phyloP scores from a whole-genome alignment of 1,140 invertebrate genomes.

The Adoxophyes honmai region DNA sequence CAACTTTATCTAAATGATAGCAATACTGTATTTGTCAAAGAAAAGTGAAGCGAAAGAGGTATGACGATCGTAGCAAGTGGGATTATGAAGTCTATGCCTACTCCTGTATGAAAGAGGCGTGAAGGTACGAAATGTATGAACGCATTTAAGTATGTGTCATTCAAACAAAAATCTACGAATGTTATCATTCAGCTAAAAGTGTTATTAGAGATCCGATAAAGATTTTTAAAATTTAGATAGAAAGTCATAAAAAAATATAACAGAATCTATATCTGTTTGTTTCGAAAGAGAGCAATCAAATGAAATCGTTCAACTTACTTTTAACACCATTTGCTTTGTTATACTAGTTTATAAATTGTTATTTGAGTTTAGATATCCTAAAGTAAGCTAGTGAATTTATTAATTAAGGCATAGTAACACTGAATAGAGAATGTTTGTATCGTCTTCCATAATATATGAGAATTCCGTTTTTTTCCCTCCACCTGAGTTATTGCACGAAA shows the following conservation, averaged over 20 bases:
- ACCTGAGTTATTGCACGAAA: constrained; percentile 11
- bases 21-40: background rate
- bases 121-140: too few relatives aligned
- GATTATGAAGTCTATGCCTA: too few relatives aligned
- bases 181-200: constrained; percentile 1
- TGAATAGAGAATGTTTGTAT: constrained; percentile 58
- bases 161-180: background rate
- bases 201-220: background rate
- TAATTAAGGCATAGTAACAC: constrained; percentile 19
- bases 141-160: too few relatives aligned
- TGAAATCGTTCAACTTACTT: background rate
- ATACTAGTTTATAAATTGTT: background rate
- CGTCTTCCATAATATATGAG: constrained; percentile 71
- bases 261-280: background rate
- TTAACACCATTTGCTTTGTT: background rate
- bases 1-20: constrained; percentile 39
- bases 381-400: constrained; percentile 14
- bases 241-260: constrained; percentile 8
- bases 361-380: background rate
- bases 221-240: constrained; percentile 8
- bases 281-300: background rate
- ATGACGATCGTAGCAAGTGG: too few relatives aligned
- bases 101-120: too few relatives aligned
- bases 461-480: constrained; percentile 48
- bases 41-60: too few relatives aligned